Conservation (phyloP, 2,797 vertebrate genomes). For the Sciaenops ocellatus region DNA sequence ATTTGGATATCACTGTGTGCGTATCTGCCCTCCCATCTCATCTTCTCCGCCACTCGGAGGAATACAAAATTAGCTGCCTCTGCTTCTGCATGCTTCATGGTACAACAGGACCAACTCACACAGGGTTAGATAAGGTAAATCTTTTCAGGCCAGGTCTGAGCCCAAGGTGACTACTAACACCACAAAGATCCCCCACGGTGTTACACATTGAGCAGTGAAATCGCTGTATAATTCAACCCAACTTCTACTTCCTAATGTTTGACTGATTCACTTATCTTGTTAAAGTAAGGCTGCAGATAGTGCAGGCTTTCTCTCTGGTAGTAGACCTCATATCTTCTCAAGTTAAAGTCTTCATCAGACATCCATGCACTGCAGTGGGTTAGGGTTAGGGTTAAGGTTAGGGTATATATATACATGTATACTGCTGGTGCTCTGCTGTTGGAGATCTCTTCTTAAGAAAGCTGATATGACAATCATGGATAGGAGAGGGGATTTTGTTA, state of each 20-base stretch:
- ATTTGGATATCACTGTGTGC: conserved; percentile 57
- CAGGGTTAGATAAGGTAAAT: conserved; percentile 57
- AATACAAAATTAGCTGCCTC: conserved; percentile 56
- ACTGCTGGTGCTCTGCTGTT: background rate
- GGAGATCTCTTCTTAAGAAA: conserved; percentile 30
- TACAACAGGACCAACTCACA: conserved; percentile 42
- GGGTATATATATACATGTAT: too few species aligned
- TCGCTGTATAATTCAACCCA: background rate
- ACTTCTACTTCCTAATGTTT: conserved; percentile 8
- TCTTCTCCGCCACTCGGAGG: conserved; percentile 45
- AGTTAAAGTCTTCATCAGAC: conserved; percentile 8
- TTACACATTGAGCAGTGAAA: conserved; percentile 11
- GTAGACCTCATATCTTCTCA: background rate
- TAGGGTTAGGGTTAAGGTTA: too few species aligned
- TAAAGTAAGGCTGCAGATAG: conserved; percentile 1
- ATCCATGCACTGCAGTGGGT: too few species aligned
- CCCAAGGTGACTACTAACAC: conserved; percentile 54
- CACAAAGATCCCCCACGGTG: conserved; percentile 31
- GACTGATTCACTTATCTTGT: conserved; percentile 23
- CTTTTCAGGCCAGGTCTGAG: conserved; percentile 49
- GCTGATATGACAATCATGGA: conserved; percentile 34
- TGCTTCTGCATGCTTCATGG: conserved; percentile 51
- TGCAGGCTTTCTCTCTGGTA: background rate
- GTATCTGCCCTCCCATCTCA: conserved; percentile 57
- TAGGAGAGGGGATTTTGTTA: conserved; percentile 34